A percentile compares a stretch with the other conserved stretches of the same genome.
phyloP scores from a whole-genome alignment of 2,113 vertebrate genomes.

The Synodontis membranacea region DNA sequence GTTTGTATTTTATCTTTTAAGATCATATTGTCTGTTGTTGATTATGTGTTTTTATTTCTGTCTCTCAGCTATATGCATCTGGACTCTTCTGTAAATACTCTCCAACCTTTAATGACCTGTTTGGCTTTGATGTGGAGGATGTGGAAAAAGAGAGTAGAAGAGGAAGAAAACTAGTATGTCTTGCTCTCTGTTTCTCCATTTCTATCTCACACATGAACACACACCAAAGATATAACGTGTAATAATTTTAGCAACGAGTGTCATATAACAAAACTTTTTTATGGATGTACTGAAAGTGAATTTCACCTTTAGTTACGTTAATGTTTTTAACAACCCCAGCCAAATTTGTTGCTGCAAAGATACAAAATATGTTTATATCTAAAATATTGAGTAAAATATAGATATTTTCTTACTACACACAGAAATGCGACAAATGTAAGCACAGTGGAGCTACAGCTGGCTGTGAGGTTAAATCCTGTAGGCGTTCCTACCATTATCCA shows the following conservation, averaged over 20 bases:
- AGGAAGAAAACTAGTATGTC: constrained; percentile 66
- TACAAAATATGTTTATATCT: no score
- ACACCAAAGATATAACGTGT: background rate
- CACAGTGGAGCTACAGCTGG: constrained; percentile 68
- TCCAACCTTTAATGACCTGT: constrained; percentile 63
- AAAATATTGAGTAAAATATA: no score
- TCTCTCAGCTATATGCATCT: constrained; percentile 70
- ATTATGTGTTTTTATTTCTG: background rate
- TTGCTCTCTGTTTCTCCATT: background rate
- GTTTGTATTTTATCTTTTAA: background rate
- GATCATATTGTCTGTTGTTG: background rate
- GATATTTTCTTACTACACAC: background rate
- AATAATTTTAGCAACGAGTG: background rate
- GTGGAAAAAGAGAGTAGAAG: constrained; percentile 63
- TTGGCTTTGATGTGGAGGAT: constrained; percentile 65
- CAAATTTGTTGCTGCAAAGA: no score
- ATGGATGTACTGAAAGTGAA: background rate
- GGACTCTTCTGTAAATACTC: constrained; percentile 57
- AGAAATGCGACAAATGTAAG: constrained; percentile 59
- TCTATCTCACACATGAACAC: background rate
- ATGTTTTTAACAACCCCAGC: background rate
- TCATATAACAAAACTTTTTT: background rate
- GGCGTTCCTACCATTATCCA: constrained; percentile 71
- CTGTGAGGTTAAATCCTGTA: constrained; percentile 65
- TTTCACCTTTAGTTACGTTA: background rate